A percentile compares a stretch with the other conserved stretches of the same genome.
These are phyloP conservation scores for Bostrychus sinensis DNA, from an alignment of 2,113 vertebrate genomes.

Conservation along the genomic window DNA sequence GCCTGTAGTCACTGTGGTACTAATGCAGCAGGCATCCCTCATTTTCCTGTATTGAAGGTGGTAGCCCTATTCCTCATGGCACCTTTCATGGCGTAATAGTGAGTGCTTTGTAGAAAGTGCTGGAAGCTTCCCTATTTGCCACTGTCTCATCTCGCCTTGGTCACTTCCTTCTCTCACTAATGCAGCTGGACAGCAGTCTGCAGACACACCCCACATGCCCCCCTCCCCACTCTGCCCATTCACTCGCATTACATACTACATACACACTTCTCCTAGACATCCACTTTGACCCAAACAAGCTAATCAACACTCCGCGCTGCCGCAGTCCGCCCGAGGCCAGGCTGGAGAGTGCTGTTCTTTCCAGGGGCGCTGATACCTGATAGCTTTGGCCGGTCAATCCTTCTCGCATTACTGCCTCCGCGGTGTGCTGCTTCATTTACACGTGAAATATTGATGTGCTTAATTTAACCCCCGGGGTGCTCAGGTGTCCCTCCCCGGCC, in stretches of 20 bases:
- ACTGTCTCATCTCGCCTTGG: slow-evolving; percentile 25
- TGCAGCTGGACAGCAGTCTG: slow-evolving; percentile 33
- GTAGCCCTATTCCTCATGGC: too few relatives aligned
- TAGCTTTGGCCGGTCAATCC: slow-evolving; percentile 51
- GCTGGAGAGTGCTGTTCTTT: slow-evolving; percentile 58
- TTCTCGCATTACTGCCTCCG: slow-evolving; percentile 72
- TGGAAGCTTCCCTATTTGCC: slow-evolving; percentile 38
- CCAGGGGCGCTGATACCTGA: slow-evolving; percentile 65
- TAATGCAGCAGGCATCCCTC: too few relatives aligned
- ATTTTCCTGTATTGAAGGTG: too few relatives aligned
- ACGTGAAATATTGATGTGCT: slow-evolving; percentile 79
- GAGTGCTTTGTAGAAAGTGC: slow-evolving; percentile 38
- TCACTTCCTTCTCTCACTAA: slow-evolving; percentile 37
- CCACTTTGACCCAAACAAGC: slow-evolving; percentile 7
- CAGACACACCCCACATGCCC: slow-evolving; percentile 32
- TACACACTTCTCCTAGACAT: not conserved
- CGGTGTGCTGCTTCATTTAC: slow-evolving; percentile 77
- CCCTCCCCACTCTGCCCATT: not conserved
- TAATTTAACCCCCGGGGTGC: slow-evolving; percentile 75
- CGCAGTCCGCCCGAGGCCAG: slow-evolving; percentile 30
- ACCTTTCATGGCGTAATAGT: too few relatives aligned
- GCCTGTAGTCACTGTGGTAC: too few relatives aligned
- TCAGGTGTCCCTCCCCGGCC: slow-evolving; percentile 70
- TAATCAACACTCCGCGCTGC: slow-evolving; percentile 2
- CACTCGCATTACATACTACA: slow-evolving; percentile 7